phyloP scores from a whole-genome alignment of 1,140 invertebrate genomes.

The Cyclina sinensis region DNA sequence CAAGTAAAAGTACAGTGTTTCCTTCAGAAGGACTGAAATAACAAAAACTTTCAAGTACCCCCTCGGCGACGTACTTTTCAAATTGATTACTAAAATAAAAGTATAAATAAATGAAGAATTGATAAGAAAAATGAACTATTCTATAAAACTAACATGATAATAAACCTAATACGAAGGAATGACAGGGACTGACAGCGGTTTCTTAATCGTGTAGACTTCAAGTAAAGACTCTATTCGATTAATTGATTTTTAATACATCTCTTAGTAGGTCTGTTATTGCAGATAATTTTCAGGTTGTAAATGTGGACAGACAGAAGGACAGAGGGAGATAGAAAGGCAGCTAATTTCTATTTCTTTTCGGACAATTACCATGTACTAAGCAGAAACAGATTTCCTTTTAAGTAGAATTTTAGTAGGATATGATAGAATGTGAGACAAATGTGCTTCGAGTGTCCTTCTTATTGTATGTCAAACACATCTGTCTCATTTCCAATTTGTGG shows the following conservation, averaged over 20 bases:
- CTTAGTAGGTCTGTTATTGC: conserved; percentile 31
- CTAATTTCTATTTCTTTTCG: conserved; percentile 41
- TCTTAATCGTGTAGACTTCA: not conserved
- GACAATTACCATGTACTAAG: conserved; percentile 35
- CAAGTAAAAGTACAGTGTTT: conserved; percentile 21
- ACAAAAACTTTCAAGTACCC: conserved; percentile 35
- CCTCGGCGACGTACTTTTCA: conserved; percentile 14
- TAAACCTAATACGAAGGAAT: conserved; percentile 6
- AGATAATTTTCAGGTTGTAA: conserved; percentile 42
- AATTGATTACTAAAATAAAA: conserved; percentile 28
- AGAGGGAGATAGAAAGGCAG: conserved; percentile 28
- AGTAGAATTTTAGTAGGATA: conserved; percentile 26
- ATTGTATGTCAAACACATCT: conserved; percentile 15
- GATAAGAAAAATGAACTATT: conserved; percentile 22
- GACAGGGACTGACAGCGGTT: no score
- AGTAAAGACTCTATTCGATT: conserved; percentile 14
- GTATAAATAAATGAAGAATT: conserved; percentile 29
- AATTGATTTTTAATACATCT: not conserved
- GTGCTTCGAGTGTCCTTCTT: conserved; percentile 44
- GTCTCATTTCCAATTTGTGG: conserved; percentile 28
- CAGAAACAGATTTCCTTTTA: conserved; percentile 35
- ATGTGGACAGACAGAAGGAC: conserved; percentile 41
- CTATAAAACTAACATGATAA: conserved; percentile 31
- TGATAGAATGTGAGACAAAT: conserved; percentile 37
- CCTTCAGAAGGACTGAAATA: conserved; percentile 8